Percentiles rank a stretch among this genome's conserved stretches.
These are phyloP conservation scores for Cyanistes caeruleus DNA, from an alignment of 2,113 vertebrate species.

Conservation along the genomic window DNA sequence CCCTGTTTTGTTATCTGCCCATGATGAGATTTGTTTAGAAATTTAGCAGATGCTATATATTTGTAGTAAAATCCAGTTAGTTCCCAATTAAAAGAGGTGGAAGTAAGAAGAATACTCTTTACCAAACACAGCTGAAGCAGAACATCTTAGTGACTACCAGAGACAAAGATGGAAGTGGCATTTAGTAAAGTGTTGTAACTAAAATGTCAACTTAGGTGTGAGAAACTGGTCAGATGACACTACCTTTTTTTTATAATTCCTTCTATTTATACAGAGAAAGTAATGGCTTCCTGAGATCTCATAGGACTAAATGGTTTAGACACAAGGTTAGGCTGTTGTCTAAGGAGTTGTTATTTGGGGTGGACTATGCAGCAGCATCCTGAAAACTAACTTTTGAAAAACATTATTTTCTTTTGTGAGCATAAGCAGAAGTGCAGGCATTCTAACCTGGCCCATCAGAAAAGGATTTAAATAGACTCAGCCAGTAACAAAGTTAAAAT, in stretches of 20 bases:
- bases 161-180: neutral
- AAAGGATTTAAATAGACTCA: neutral
- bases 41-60: neutral
- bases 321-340: neutral
- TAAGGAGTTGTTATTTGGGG: neutral
- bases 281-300: neutral
- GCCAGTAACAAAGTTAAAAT: neutral
- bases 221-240: neutral
- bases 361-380: neutral
- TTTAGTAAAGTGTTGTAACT: neutral
- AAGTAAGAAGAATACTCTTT: neutral
- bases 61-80: neutral
- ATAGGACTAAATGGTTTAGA: neutral
- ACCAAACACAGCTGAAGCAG: neutral
- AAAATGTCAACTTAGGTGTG: neutral
- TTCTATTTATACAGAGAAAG: neutral
- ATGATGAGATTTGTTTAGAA: neutral
- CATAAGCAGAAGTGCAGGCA: neutral
- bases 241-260: neutral
- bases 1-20: neutral
- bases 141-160: neutral
- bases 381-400: neutral
- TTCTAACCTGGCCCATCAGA: neutral
- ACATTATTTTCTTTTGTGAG: neutral
- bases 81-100: neutral